phyloP scores from a whole-genome alignment of 2,888 invertebrate genomes.

The Hirtodrosophila duncani region DNA sequence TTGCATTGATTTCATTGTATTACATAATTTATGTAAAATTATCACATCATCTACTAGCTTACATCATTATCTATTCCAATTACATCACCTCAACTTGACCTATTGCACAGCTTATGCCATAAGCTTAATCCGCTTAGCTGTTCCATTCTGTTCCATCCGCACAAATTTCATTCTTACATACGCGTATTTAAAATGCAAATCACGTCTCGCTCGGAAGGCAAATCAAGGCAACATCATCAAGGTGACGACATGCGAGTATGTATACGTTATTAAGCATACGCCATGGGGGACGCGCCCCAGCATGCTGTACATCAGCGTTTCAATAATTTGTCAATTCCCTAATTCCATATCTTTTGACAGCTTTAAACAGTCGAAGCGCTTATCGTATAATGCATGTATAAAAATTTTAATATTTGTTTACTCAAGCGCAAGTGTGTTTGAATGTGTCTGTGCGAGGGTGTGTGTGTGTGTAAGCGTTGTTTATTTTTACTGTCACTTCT shows the following conservation, averaged over 20 bases:
- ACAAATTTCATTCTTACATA: neutral
- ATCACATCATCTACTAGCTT: too few species aligned
- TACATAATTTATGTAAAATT: too few species aligned
- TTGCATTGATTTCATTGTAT: too few species aligned
- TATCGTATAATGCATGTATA: conserved; percentile 52
- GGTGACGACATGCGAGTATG: conserved; percentile 56
- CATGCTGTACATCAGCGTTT: conserved; percentile 2
- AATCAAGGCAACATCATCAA: conserved; percentile 34
- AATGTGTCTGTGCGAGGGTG: conserved; percentile 12
- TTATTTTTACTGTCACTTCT: conserved; percentile 64
- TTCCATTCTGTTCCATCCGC: neutral
- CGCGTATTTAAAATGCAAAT: conserved; percentile 46
- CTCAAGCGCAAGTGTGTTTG: conserved; percentile 14
- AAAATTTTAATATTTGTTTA: conserved; percentile 58
- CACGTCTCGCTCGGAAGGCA: conserved; percentile 37
- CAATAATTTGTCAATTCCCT: conserved; percentile 25
- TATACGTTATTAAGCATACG: conserved; percentile 60
- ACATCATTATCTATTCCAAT: too few species aligned
- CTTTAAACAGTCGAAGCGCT: conserved; percentile 46
- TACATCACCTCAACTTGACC: too few species aligned
- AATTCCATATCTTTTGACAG: conserved; percentile 64
- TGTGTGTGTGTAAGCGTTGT: conserved; percentile 42
- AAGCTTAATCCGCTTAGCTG: too few species aligned
- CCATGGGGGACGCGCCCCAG: conserved; percentile 27
- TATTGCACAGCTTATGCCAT: too few species aligned